Evolutionary conservation across 2,797 vertebrate genomes (phyloP).

Genomic region (Sandelia bainsii): DNA sequence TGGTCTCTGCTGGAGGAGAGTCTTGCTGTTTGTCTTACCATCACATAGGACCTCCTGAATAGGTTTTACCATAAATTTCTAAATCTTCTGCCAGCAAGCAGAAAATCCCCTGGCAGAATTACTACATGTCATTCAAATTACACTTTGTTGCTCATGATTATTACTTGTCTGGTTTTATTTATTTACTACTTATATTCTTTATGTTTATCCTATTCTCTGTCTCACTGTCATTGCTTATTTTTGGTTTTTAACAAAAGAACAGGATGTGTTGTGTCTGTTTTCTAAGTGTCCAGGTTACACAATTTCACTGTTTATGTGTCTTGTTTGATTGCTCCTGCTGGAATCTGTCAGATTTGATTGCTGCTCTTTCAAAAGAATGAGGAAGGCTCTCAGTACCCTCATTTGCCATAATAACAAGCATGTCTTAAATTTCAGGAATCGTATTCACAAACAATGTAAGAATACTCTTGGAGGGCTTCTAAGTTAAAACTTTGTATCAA

Average conservation of each 20-base stretch:
- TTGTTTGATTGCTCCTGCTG: slow-evolving; percentile 41
- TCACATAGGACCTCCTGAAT: neutral
- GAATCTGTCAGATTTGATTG: slow-evolving; percentile 24
- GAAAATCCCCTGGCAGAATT: slow-evolving; percentile 33
- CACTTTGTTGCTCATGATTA: slow-evolving; percentile 36
- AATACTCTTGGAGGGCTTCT: too few species aligned
- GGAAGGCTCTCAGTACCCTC: neutral
- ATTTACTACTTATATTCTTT: slow-evolving; percentile 36
- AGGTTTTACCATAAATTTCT: slow-evolving; percentile 16
- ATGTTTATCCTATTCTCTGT: slow-evolving; percentile 40
- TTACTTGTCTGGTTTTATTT: slow-evolving; percentile 54
- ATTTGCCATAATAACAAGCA: neutral
- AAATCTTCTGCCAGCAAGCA: slow-evolving; percentile 25
- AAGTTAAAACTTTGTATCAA: too few species aligned
- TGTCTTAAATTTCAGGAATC: neutral
- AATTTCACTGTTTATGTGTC: slow-evolving; percentile 32
- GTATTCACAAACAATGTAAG: too few species aligned
- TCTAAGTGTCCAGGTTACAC: slow-evolving; percentile 42
- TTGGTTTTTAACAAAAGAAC: slow-evolving; percentile 42
- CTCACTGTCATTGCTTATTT: slow-evolving; percentile 53
- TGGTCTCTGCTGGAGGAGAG: neutral
- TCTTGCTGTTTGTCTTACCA: neutral
- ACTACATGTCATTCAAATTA: slow-evolving; percentile 39
- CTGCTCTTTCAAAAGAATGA: too few species aligned
- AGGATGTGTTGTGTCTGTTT: slow-evolving; percentile 42